Conservation (phyloP, 2,797 vertebrate genomes). For the Lepilemur ruficaudatus region DNA sequence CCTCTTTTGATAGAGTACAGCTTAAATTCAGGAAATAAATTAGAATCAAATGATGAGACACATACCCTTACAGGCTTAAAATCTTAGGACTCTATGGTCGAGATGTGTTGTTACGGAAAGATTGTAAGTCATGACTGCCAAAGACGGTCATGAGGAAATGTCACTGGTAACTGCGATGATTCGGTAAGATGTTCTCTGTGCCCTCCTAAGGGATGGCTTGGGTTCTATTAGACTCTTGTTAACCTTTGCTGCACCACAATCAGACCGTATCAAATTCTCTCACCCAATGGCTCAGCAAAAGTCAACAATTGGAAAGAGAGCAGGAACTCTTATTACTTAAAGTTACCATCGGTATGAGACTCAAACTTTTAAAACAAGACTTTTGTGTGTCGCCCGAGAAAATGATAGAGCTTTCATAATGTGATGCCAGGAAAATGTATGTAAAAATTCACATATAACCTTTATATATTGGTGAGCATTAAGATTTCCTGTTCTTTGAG, state of each 20-base stretch:
- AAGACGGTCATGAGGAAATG: neutral
- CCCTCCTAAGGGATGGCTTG: neutral
- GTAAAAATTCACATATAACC: constrained; percentile 71
- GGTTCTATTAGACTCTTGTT: constrained; percentile 31
- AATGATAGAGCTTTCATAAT: constrained; percentile 55
- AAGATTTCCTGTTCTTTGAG: constrained; percentile 80
- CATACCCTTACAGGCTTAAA: neutral
- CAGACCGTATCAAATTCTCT: constrained; percentile 27
- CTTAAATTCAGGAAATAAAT: constrained; percentile 28
- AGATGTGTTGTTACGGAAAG: neutral
- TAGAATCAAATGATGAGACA: neutral
- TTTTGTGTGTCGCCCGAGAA: constrained; percentile 53
- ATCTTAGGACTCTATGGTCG: neutral
- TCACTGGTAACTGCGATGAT: neutral
- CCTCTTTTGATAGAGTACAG: neutral
- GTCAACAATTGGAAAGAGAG: constrained; percentile 18
- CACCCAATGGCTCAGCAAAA: constrained; percentile 45
- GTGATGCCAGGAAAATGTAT: constrained; percentile 58
- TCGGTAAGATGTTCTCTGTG: neutral
- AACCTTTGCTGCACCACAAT: constrained; percentile 19
- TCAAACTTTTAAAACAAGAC: constrained; percentile 44
- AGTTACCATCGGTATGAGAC: neutral
- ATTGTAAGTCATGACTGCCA: neutral
- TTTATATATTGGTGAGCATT: constrained; percentile 76
- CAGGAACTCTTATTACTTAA: constrained; percentile 28